Percentiles rank a stretch among this genome's conserved stretches.
phyloP scores from a whole-genome alignment of 2,888 invertebrate genomes.

The Pyrgus malvae region DNA sequence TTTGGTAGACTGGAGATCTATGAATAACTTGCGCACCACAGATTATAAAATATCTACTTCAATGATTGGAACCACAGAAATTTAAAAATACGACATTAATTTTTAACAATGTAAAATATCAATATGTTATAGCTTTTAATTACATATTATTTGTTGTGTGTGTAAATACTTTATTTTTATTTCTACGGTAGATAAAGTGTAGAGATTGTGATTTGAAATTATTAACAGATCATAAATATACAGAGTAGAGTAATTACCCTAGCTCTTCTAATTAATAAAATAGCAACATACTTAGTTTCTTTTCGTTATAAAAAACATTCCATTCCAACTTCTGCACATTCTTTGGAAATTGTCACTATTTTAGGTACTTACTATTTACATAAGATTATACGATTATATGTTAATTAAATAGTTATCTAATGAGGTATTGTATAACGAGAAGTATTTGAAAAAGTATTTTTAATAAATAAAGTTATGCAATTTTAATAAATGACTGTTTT shows the following conservation, averaged over 20 bases:
- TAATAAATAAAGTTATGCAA: slow-evolving; percentile 39
- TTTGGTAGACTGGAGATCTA: background rate
- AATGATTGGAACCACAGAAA: background rate
- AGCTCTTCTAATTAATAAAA: no score
- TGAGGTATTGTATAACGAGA: slow-evolving; percentile 21
- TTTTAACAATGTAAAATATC: no score
- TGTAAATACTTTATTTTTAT: background rate
- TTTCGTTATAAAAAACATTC: background rate
- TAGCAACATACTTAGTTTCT: no score
- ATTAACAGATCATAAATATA: no score
- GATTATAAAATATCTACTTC: background rate
- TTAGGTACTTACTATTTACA: background rate
- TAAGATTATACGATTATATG: background rate
- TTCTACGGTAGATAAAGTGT: background rate
- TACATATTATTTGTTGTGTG: background rate
- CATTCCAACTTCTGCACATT: background rate
- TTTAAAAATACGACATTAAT: background rate
- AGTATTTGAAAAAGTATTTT: slow-evolving; percentile 42
- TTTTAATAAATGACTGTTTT: slow-evolving; percentile 24
- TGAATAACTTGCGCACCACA: background rate
- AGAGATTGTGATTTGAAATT: no score
- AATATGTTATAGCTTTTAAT: no score
- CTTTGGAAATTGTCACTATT: background rate
- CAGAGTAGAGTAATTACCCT: no score
- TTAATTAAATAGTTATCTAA: background rate